A percentile compares a stretch with the other conserved stretches of the same genome.
Conservation (phyloP, 2,888 invertebrate species). For the Perithous albicinctus region DNA sequence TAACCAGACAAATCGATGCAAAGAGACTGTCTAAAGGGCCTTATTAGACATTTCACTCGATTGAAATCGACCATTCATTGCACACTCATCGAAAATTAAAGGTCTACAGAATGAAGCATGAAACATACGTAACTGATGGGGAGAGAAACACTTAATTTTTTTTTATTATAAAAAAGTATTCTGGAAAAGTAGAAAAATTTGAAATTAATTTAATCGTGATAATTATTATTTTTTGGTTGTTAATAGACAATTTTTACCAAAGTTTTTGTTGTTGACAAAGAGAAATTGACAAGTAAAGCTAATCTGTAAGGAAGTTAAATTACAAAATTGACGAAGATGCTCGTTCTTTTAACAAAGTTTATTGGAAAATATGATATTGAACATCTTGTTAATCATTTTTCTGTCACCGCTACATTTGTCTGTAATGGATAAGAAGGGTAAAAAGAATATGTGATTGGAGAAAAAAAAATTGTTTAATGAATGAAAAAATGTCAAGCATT, state of each 20-base stretch:
- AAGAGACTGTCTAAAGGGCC: background rate
- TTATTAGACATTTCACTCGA: background rate
- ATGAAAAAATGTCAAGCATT: too few species aligned
- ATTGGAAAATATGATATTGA: too few species aligned
- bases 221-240: background rate
- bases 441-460: too few species aligned
- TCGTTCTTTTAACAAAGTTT: too few species aligned
- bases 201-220: background rate
- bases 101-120: background rate
- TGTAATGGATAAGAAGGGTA: too few species aligned
- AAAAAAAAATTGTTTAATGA: too few species aligned
- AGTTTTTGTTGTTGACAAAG: background rate
- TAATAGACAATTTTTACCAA: background rate
- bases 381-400: too few species aligned
- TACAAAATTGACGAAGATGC: too few species aligned
- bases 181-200: too few species aligned
- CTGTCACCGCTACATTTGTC: too few species aligned
- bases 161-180: background rate
- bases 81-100: background rate
- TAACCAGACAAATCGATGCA: slow-evolving; percentile 6
- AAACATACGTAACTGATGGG: background rate
- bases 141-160: background rate
- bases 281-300: background rate
- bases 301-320: background rate
- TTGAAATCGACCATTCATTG: background rate